Percentiles rank a stretch among this genome's conserved stretches.
These are phyloP conservation scores for Trachelipus rathkii DNA, from an alignment of 1,140 invertebrate genomes.

Conservation along the genomic window DNA sequence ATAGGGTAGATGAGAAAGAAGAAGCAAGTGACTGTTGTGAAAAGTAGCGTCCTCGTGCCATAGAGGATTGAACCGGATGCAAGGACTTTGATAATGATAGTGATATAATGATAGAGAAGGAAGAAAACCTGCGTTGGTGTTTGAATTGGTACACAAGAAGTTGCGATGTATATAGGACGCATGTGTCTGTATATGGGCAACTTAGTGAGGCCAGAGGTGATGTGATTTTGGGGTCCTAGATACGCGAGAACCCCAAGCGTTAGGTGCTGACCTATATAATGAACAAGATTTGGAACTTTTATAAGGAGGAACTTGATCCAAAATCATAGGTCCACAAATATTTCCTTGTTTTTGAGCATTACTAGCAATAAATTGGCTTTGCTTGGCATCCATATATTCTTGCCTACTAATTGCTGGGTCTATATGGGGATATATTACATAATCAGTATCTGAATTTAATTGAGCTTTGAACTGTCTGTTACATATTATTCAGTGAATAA, in stretches of 20 bases:
- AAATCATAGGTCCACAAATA: background rate
- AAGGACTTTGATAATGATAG: too few species aligned
- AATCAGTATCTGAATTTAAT: constrained; percentile 81
- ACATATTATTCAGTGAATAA: too few species aligned
- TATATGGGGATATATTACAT: constrained; percentile 81
- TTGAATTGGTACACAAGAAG: too few species aligned
- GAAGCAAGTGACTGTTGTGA: constrained; percentile 47
- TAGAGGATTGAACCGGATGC: too few species aligned
- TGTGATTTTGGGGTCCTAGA: too few species aligned
- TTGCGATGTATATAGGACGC: too few species aligned
- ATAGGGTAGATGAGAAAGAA: constrained; percentile 44
- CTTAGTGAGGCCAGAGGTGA: too few species aligned
- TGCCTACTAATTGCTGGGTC: constrained; percentile 81
- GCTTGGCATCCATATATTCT: constrained; percentile 81
- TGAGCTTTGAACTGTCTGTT: constrained; percentile 79
- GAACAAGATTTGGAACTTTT: constrained; percentile 50
- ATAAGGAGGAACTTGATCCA: constrained; percentile 48
- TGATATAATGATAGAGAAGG: too few species aligned
- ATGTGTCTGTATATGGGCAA: too few species aligned
- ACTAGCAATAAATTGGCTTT: constrained; percentile 53
- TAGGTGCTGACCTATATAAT: constrained; percentile 74
- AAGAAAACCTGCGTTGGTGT: too few species aligned
- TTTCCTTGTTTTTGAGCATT: constrained; percentile 35
- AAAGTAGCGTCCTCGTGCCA: constrained; percentile 44
- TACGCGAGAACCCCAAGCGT: too few species aligned